Evolutionary conservation across 2,113 vertebrate genomes (phyloP).

Genomic region (Psephotus haematonotus): DNA sequence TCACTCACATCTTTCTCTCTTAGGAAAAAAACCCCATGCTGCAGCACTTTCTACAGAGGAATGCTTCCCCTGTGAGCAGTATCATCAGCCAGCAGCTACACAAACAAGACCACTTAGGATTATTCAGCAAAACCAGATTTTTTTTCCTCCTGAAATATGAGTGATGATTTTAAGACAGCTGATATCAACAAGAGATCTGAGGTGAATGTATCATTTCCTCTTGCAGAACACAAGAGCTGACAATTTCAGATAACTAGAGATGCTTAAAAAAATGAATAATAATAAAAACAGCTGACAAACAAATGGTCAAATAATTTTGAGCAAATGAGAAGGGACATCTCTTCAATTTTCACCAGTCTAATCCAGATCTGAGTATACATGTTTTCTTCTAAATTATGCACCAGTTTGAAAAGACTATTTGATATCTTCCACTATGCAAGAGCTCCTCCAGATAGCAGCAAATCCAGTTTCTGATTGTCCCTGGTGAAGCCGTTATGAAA

Average conservation of each 20-base stretch:
- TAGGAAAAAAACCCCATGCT: neutral
- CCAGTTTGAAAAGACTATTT: neutral
- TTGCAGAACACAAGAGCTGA: neutral
- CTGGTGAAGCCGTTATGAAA: rapidly evolving
- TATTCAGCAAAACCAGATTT: neutral
- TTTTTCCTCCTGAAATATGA: neutral
- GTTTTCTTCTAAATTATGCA: neutral
- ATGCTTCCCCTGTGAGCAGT: neutral
- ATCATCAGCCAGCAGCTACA: neutral
- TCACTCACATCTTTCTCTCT: neutral
- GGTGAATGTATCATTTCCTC: neutral
- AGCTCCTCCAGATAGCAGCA: neutral
- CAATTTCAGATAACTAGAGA: neutral
- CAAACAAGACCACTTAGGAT: neutral
- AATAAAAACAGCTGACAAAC: neutral
- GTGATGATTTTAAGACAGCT: neutral
- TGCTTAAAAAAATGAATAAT: neutral
- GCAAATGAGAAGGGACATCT: neutral
- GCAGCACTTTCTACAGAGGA: neutral
- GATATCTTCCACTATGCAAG: neutral
- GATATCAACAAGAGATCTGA: neutral
- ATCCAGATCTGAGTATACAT: neutral
- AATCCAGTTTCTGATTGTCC: neutral
- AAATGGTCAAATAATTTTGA: neutral
- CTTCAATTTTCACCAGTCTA: neutral